phyloP scores from a whole-genome alignment of 2,113 vertebrate species.

The Tylochromis polylepis region DNA sequence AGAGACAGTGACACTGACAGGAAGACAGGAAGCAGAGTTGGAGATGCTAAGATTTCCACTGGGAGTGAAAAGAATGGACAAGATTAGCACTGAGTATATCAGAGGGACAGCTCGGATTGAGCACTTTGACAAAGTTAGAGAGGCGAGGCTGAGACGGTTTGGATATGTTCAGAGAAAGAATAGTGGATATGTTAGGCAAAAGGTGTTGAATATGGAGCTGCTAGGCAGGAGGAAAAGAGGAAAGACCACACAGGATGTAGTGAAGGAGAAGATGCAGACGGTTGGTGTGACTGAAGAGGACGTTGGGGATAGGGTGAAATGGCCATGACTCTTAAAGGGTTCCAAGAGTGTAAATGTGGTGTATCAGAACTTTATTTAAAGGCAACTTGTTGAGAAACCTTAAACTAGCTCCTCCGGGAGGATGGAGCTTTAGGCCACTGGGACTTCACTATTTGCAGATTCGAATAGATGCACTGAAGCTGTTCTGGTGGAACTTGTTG shows the following conservation, averaged over 20 bases:
- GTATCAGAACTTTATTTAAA: neutral
- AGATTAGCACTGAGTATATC: neutral
- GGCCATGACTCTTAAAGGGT: neutral
- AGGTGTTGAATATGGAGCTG: neutral
- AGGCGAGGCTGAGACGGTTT: neutral
- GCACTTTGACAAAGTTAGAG: neutral
- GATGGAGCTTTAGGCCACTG: accelerated
- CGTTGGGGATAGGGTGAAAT: neutral
- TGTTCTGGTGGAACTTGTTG: neutral
- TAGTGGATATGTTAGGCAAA: neutral
- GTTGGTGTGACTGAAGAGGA: neutral
- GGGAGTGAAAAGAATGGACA: neutral
- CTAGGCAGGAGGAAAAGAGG: neutral
- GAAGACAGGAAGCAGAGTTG: neutral
- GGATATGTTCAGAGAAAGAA: neutral
- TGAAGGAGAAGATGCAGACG: neutral
- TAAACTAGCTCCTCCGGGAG: neutral
- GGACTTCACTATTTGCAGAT: neutral
- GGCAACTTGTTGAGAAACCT: neutral
- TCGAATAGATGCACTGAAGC: neutral
- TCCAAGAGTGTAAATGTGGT: neutral
- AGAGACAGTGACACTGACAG: neutral
- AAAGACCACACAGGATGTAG: neutral
- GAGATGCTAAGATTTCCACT: neutral
- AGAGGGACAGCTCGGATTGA: neutral